Percentiles rank a stretch among this genome's conserved stretches.
phyloP scores from a whole-genome alignment of 2,888 invertebrate genomes.

The Cataglyphis cursor region DNA sequence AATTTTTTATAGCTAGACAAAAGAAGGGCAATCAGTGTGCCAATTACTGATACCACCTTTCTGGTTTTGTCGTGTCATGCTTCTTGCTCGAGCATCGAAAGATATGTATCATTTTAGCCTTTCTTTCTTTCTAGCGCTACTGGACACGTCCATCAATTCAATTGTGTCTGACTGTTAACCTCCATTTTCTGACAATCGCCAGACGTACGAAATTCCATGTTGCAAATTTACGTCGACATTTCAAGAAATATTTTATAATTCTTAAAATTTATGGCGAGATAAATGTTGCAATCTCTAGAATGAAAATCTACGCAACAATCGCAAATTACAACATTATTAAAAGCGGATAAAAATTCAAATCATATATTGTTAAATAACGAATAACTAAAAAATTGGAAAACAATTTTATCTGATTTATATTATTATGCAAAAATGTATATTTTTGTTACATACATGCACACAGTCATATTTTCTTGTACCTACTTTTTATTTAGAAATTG shows the following conservation, averaged over 20 bases:
- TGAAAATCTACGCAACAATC: background rate
- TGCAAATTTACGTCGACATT: conserved; percentile 13
- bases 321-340: background rate
- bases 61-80: background rate
- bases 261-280: conserved; percentile 1
- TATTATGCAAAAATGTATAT: background rate
- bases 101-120: background rate
- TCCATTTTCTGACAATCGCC: conserved; percentile 43
- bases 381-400: background rate
- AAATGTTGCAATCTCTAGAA: background rate
- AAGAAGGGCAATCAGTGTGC: background rate
- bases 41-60: background rate
- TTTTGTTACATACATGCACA: background rate
- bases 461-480: background rate
- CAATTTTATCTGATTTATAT: background rate
- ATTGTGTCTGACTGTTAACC: conserved; percentile 32
- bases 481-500: background rate
- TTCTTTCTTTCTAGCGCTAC: background rate
- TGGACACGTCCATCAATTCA: background rate
- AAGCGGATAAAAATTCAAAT: background rate
- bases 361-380: background rate
- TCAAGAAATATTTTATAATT: conserved; percentile 12
- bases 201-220: background rate
- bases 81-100: background rate
- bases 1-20: background rate